Evolutionary conservation across 2,797 vertebrate genomes (phyloP).

Genomic region (Acipenser oxyrinchus): DNA sequence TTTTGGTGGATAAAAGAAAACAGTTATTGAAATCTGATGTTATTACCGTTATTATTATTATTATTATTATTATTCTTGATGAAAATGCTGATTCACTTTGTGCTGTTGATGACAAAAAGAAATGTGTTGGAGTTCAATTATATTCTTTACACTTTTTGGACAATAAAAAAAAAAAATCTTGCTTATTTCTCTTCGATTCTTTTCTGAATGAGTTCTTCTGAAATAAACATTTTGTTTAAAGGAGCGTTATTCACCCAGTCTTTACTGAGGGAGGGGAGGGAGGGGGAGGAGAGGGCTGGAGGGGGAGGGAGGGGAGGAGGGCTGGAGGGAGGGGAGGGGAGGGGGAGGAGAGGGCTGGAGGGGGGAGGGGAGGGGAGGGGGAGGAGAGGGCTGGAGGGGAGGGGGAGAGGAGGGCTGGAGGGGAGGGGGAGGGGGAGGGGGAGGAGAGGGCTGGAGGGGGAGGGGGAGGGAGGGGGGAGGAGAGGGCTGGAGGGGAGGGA

Average conservation of each 20-base stretch:
- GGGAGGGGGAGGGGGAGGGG: too few species aligned
- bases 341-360: too few species aligned
- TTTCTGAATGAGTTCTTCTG: slow-evolving; percentile 66
- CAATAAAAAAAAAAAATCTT: slow-evolving; percentile 47
- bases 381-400: too few species aligned
- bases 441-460: too few species aligned
- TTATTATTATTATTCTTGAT: slow-evolving; percentile 52
- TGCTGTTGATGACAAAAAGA: slow-evolving; percentile 62
- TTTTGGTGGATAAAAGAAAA: slow-evolving; percentile 23
- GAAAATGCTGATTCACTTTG: slow-evolving; percentile 52
- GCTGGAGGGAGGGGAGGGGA: too few species aligned
- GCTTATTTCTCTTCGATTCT: slow-evolving; percentile 65
- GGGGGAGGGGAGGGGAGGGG: too few species aligned
- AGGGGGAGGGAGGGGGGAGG: too few species aligned
- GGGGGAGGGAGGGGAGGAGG: too few species aligned
- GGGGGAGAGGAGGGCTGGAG: too few species aligned
- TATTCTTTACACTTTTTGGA: slow-evolving; percentile 34
- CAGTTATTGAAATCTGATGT: slow-evolving; percentile 55
- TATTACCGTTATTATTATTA: slow-evolving; percentile 39
- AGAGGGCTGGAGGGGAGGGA: too few species aligned
- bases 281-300: too few species aligned
- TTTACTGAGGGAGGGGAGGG: too few species aligned
- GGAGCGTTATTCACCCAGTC: slow-evolving; percentile 4
- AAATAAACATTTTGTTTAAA: slow-evolving; percentile 68
- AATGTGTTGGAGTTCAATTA: slow-evolving; percentile 49